Base-by-base conservation (phyloP, 2,888 invertebrate species). In the Diloba caeruleocephala region DNA sequence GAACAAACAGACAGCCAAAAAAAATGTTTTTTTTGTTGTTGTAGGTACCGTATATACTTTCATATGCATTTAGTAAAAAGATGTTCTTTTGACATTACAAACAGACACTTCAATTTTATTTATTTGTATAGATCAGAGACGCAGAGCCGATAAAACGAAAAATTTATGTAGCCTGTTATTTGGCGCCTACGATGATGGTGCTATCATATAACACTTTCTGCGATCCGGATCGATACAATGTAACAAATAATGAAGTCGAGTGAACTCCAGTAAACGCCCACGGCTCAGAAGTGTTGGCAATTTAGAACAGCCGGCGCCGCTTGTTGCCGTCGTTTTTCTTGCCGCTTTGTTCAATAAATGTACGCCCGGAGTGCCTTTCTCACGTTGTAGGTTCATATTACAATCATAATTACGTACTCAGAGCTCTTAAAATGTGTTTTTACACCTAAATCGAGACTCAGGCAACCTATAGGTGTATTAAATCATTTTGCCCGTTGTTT, bases 271-370 rank as follows among this genome's bases (percentile, higher is more conserved):
- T 79, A 81, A 85, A 79, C 84, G 87, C 82, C 81, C 76, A 71
- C 74, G 82, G 84, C 83, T 76, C 82, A 67, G 80, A 84, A 84
- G 87, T 88, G 90, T 85, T 83, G 87, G 88, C 88, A 85, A 90
- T 91, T 90, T 83, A 78, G 85, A 82, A 79, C 89, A 92, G 81
- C 88, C 86, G 91, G 89, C 73, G 81, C 82, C 78, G 82, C 81
- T 83, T 87, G 88, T 87, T 84, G 82, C 82, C 84, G 79, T 79
- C 90, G 85, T 89, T 89, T 90, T 88, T 89, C 88, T 84, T 83
- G 81, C 82, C 83, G 78, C 86, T 87, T 85, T 84, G 85, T 87
- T 87, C 86, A 84, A 88, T 89, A 88, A 89, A 89, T 87, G 88
- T 87, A 81, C 79, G 83, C 72, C 74, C 74, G 67, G 79, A 85